These are phyloP conservation scores for Stichopus chloronotus DNA, from an alignment of 35 echinoderm and acorn worm species.

Conservation along the genomic window DNA sequence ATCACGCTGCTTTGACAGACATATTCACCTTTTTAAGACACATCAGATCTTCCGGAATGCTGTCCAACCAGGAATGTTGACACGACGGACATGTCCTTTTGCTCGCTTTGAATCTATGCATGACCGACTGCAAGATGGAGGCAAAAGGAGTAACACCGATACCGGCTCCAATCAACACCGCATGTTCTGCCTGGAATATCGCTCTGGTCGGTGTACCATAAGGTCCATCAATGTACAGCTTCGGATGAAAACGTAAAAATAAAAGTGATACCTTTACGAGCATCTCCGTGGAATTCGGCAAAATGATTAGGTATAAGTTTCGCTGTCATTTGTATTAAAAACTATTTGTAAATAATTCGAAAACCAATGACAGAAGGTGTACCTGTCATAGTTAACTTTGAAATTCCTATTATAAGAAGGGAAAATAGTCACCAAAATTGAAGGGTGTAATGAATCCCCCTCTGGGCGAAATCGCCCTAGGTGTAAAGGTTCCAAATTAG, in stretches of 20 bases:
- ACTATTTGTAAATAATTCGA: too few species aligned
- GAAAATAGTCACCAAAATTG: too few species aligned
- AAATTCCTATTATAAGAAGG: too few species aligned
- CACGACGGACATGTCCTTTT: conserved; percentile 85
- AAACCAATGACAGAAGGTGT: too few species aligned
- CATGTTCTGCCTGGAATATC: conserved; percentile 96
- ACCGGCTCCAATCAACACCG: conserved; percentile 91
- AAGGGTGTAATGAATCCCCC: too few species aligned
- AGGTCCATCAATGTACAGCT: conserved; percentile 96
- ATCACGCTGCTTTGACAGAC: background rate
- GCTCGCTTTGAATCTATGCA: conserved; percentile 78
- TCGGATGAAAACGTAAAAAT: background rate
- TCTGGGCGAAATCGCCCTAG: too few species aligned
- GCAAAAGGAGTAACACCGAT: conserved; percentile 99
- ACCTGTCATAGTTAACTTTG: too few species aligned
- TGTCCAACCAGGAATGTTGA: conserved; percentile 90
- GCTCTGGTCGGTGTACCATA: conserved; percentile 93
- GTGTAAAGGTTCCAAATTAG: too few species aligned
- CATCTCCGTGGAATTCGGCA: too few species aligned
- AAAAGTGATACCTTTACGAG: background rate
- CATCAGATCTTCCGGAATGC: conserved; percentile 84
- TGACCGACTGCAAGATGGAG: conserved; percentile 91
- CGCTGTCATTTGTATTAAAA: too few species aligned
- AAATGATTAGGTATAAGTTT: too few species aligned
- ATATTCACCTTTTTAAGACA: conserved; percentile 78